Evolutionary conservation across 2,113 vertebrate species (phyloP).

Genomic region (Sphaerodactylus townsendi): DNA sequence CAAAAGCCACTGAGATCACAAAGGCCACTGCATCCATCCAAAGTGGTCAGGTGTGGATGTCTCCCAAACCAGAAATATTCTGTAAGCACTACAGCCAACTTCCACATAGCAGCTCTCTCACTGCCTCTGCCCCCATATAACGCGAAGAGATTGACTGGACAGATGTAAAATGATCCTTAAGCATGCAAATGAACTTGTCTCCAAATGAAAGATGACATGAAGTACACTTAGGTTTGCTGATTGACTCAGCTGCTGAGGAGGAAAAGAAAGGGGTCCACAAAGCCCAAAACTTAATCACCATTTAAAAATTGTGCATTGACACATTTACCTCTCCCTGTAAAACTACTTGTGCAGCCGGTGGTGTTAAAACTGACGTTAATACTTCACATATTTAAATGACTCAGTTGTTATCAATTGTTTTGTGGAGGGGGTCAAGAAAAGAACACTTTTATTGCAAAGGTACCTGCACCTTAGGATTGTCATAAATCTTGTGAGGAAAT

Average conservation of each 20-base stretch:
- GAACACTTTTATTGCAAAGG: background rate
- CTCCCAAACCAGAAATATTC: background rate
- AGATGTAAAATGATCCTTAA: conserved; percentile 24
- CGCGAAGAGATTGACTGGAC: conserved; percentile 3
- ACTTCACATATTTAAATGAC: conserved; percentile 29
- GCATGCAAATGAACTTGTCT: conserved; percentile 34
- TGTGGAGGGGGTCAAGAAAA: background rate
- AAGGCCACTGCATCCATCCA: too few relatives aligned
- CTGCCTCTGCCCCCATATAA: background rate
- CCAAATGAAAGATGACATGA: conserved; percentile 42
- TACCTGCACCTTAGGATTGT: background rate
- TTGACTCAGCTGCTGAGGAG: conserved; percentile 34
- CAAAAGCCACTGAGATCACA: background rate
- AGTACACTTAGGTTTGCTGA: conserved; percentile 39
- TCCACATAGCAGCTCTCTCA: background rate
- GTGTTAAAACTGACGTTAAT: conserved; percentile 14
- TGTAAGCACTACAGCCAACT: background rate
- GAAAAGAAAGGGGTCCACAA: conserved; percentile 57
- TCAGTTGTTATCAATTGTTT: conserved; percentile 3
- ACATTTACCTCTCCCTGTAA: conserved; percentile 45
- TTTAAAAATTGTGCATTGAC: conserved; percentile 59
- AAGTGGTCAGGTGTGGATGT: background rate
- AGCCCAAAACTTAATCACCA: conserved; percentile 58
- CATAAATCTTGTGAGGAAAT: background rate
- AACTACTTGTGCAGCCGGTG: conserved; percentile 31